Base-by-base conservation (phyloP, 2,888 invertebrate genomes). In the Isotomurus palustris region DNA sequence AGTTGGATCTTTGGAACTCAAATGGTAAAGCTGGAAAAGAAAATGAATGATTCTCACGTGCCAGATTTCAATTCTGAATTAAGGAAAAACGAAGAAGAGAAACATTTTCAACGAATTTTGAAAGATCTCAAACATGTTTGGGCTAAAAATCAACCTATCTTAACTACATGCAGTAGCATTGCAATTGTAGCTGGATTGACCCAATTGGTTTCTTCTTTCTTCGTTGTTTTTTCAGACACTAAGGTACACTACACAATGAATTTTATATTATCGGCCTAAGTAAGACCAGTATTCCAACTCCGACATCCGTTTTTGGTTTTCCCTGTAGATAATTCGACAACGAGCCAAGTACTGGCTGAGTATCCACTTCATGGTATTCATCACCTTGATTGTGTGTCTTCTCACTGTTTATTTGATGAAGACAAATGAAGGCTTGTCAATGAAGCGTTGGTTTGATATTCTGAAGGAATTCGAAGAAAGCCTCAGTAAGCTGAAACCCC, bases 311-410 rank as follows among this genome's bases (percentile, higher is more conserved):
- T n/a, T n/a, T n/a, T 40, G 52, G 27, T n/a, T 35, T 27, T 36
- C 49, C 21, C 28, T 32, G 1, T 5, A 56, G 43, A 38, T 44
- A 43, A 49, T 45, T 29, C 48, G 50, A 21, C 49, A 56, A 53
- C 41, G 27, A 27, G 29, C 43, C 3, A 41, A 25, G 27, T n/a
- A 29, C 17, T 60, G 60, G 60, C 14, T 60, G 12, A 52, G 41
- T 6, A 40, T 54, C 4, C 62, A 62, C 17, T 53, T 57, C 24
- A 29, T 61, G 6, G 25, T 65, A 4, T 36, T 57, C 6, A 49
- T 59, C 25, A 36, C 48, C 2, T 44, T 59, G 8, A n/a, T 58
- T 14, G 40, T 62, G 12, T 41, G 56, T n/a, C 32, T 65, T 1
- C n/a, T 65, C 6, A 49, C 54, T 19, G 54, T 55, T 12, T 25